Evolutionary conservation across 1,140 invertebrate species (phyloP), one percentile per base, ranked within the genome.

Genomic region (Muscidifurax raptorellus): DNA sequence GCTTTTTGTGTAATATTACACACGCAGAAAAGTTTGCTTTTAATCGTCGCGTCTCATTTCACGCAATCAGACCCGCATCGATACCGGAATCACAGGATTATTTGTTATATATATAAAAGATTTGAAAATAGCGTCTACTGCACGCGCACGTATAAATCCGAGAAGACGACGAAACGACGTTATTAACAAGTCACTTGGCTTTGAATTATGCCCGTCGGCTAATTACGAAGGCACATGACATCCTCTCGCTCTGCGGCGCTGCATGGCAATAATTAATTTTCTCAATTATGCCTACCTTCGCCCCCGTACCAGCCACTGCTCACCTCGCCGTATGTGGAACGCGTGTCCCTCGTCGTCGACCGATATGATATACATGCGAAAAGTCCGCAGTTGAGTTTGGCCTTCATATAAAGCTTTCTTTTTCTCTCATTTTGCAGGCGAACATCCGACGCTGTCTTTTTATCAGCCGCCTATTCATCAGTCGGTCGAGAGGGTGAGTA

Each of bases 241-340:
- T 91, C 80, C 67, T 44, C 64, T 32, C 89, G 90, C 91, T 6
- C 36, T 40, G 9, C 36, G 36, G 7, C 36, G 36, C 36, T 40
- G 90, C 89, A 89, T 86, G 90, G 88, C 87, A 90, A 91, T 92
- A 92, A 92, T 92, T 92, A 92, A 93, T 92, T 92, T 91, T 90
- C 90, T 86, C 89, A 91, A 92, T 92, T 91, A 91, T 88, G 82
- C 85, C 84, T 84, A 80, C 83, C 74, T 87, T 87, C 79, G 84
- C 82, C 78, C 76, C 84, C 86, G 84, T 80, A 74, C 85, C 79
- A 25, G 64, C 83, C n/a, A 75, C 13, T 13, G 7, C 25, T 36
- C 40, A n/a, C 28, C 47, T 67, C 44, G 13, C n/a, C n/a, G 18
- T n/a, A 59, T n/a, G 52, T 59, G 52, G 18, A n/a, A n/a, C 6